Evolutionary conservation across 2,113 vertebrate genomes (phyloP).

Genomic region (Trochalopteron elliotii): DNA sequence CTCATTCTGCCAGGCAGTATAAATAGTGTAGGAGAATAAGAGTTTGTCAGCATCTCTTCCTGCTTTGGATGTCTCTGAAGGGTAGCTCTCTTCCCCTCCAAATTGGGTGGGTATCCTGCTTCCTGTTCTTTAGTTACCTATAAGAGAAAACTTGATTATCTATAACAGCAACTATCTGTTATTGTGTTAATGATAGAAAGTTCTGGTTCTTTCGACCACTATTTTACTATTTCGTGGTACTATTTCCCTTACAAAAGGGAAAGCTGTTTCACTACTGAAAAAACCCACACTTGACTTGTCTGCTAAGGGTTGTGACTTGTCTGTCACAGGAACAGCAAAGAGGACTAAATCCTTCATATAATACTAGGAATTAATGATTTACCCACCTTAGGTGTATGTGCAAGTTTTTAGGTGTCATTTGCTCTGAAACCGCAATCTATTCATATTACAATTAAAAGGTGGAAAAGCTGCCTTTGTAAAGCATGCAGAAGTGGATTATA

Average conservation of each 20-base stretch:
- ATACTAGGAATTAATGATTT: neutral
- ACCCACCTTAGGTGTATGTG: neutral
- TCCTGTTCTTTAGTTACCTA: neutral
- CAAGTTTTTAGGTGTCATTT: neutral
- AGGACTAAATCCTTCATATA: neutral
- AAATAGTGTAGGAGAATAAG: neutral
- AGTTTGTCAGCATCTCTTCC: neutral
- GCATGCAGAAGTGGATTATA: neutral
- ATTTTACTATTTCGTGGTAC: neutral
- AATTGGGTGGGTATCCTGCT: neutral
- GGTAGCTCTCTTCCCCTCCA: neutral
- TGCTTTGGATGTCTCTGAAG: neutral
- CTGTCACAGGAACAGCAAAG: neutral
- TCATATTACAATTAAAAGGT: neutral
- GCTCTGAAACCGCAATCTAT: neutral
- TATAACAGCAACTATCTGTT: neutral
- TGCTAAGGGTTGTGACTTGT: neutral
- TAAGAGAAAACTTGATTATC: neutral
- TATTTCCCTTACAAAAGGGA: neutral
- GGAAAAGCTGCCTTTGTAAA: neutral
- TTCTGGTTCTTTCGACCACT: neutral
- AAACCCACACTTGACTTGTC: neutral
- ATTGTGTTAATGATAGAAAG: neutral
- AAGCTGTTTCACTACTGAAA: neutral
- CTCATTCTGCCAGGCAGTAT: slow-evolving; percentile 9